A percentile compares a stretch with the other conserved stretches of the same genome.
Evolutionary conservation across 2,113 vertebrate species (phyloP).

Genomic region (Trogon melanurus): DNA sequence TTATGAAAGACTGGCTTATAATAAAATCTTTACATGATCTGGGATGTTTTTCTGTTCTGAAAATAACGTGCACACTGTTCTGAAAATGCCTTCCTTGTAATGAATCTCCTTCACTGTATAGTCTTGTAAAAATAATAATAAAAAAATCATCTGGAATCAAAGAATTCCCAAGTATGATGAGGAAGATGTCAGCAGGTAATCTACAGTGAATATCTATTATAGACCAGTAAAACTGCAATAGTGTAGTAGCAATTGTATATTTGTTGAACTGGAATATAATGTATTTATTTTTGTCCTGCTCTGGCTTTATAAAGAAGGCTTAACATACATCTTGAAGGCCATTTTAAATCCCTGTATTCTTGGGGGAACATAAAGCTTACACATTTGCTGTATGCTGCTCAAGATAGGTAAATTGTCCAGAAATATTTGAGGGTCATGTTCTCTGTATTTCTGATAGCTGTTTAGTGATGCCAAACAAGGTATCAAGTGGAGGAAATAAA

Average conservation of each 20-base stretch:
- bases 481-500: neutral
- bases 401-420: neutral
- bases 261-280: neutral
- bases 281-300: neutral
- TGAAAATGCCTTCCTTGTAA: neutral
- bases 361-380: neutral
- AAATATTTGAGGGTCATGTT: neutral
- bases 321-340: neutral
- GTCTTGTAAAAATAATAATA: neutral
- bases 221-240: neutral
- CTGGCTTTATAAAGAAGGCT: neutral
- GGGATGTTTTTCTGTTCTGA: neutral
- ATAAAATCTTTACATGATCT: neutral
- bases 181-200: neutral
- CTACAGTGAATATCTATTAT: neutral
- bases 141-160: neutral
- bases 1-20: neutral
- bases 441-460: neutral
- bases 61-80: neutral
- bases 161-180: neutral
- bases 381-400: neutral
- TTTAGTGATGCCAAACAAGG: neutral
- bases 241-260: neutral
- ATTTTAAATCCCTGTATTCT: neutral
- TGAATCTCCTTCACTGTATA: neutral